Percentiles rank a stretch among this genome's conserved stretches.
These are phyloP conservation scores for Aleiodes alternator DNA, from an alignment of 2,888 invertebrate genomes.

Conservation along the genomic window DNA sequence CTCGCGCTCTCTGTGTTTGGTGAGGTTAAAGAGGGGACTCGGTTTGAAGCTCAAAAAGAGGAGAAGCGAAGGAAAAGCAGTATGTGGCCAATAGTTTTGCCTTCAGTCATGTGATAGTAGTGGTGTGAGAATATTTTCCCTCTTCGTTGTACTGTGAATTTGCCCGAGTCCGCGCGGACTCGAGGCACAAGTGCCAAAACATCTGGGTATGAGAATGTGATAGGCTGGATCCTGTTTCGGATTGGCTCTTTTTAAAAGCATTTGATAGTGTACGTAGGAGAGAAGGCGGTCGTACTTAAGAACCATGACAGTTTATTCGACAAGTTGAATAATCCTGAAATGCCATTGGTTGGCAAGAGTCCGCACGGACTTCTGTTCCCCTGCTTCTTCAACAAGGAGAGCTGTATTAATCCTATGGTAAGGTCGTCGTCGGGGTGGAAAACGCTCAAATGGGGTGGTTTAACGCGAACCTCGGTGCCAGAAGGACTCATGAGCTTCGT, in stretches of 20 bases:
- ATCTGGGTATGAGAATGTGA: slow-evolving; percentile 1
- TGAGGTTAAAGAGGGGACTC: slow-evolving; percentile 22
- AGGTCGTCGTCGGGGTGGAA: slow-evolving; percentile 75
- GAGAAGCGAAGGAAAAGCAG: slow-evolving; percentile 52
- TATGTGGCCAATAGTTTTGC: slow-evolving; percentile 75
- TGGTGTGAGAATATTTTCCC: slow-evolving; percentile 35
- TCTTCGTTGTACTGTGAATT: slow-evolving; percentile 35
- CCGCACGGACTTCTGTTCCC: slow-evolving; percentile 55
- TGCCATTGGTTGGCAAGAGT: slow-evolving; percentile 46
- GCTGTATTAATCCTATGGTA: slow-evolving; percentile 70
- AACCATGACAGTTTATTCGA: slow-evolving; percentile 61
- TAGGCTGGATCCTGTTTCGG: slow-evolving; percentile 17
- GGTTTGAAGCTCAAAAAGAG: slow-evolving; percentile 2
- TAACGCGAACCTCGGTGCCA: slow-evolving; percentile 74
- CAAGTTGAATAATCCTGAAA: slow-evolving; percentile 57
- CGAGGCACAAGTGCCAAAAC: slow-evolving; percentile 1
- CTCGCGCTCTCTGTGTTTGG: slow-evolving; percentile 36
- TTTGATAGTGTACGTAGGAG: slow-evolving; percentile 51
- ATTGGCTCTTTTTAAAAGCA: slow-evolving; percentile 69
- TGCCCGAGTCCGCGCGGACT: slow-evolving; percentile 49
- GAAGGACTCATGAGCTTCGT: slow-evolving; percentile 70
- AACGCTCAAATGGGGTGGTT: slow-evolving; percentile 76
- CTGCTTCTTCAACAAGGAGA: slow-evolving; percentile 55
- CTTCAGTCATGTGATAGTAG: slow-evolving; percentile 59
- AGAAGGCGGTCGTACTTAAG: slow-evolving; percentile 64